These are phyloP conservation scores for Halcyon senegalensis DNA, from an alignment of 2,113 vertebrate genomes.

Conservation along the genomic window DNA sequence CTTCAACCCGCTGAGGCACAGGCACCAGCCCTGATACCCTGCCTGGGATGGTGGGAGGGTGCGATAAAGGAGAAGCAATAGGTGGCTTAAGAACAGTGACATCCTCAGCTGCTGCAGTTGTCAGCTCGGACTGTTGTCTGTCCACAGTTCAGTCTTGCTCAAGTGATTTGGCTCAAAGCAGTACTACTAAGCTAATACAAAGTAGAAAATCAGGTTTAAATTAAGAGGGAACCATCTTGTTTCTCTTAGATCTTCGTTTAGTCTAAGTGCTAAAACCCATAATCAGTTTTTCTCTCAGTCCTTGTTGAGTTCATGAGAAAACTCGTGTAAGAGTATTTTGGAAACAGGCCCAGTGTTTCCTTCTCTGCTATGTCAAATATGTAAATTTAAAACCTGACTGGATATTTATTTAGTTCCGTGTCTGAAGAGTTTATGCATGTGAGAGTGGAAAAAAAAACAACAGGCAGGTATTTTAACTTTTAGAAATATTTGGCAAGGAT, in stretches of 20 bases:
- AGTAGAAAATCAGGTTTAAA: slow-evolving; percentile 2
- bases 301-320: background rate
- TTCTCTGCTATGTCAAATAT: background rate
- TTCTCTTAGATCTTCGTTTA: background rate
- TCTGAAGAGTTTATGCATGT: slow-evolving; percentile 1
- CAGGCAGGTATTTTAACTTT: background rate
- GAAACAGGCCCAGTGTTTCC: background rate
- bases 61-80: background rate
- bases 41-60: background rate
- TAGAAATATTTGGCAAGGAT: background rate
- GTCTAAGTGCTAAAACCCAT: background rate
- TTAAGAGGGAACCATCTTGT: background rate
- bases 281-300: background rate
- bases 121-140: background rate
- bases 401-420: background rate
- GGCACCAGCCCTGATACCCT: background rate
- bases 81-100: background rate
- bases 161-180: background rate
- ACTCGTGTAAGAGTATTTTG: background rate
- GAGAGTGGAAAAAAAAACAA: background rate
- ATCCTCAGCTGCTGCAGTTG: background rate
- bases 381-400: slow-evolving; percentile 15
- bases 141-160: background rate
- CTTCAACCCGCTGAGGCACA: background rate
- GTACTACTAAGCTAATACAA: background rate